A percentile compares a stretch with the other conserved stretches of the same genome.
Evolutionary conservation across 2,888 invertebrate genomes (phyloP).

Genomic region (Nasonovia ribisnigri): DNA sequence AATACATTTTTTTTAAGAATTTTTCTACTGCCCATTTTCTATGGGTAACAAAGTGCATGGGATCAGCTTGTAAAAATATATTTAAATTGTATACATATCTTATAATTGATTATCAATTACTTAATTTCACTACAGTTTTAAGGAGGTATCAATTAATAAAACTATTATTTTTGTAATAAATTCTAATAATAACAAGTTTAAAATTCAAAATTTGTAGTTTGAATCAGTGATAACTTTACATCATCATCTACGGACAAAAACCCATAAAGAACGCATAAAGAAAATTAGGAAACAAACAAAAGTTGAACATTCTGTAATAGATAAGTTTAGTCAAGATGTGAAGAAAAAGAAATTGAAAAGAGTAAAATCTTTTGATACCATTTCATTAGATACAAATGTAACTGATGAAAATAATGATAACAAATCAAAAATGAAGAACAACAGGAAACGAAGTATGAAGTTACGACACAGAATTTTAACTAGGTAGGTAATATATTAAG

Average conservation of each 20-base stretch:
- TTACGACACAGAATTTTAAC: slow-evolving; percentile 83
- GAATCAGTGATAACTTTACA: slow-evolving; percentile 80
- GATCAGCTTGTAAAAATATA: no score
- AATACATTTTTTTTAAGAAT: no score
- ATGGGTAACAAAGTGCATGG: no score
- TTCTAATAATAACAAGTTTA: background rate
- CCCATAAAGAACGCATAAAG: slow-evolving; percentile 78
- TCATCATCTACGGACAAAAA: slow-evolving; percentile 79
- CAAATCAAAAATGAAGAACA: slow-evolving; percentile 82
- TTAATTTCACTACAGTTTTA: background rate
- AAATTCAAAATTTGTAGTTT: slow-evolving; percentile 70
- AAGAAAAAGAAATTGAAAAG: slow-evolving; percentile 59
- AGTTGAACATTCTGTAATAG: slow-evolving; percentile 33
- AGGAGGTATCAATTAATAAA: background rate
- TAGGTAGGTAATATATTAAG: slow-evolving; percentile 74
- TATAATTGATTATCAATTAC: slow-evolving; percentile 25
- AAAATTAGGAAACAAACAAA: slow-evolving; percentile 72
- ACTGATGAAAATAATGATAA: slow-evolving; percentile 61
- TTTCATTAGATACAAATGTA: slow-evolving; percentile 49
- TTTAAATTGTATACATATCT: slow-evolving; percentile 38
- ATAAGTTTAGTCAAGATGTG: slow-evolving; percentile 59
- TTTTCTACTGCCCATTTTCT: no score
- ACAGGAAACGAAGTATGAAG: slow-evolving; percentile 90
- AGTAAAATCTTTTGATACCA: slow-evolving; percentile 42
- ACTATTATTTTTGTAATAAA: background rate